Base-by-base conservation (phyloP, 2,888 invertebrate species). In the Eristalis tenax region DNA sequence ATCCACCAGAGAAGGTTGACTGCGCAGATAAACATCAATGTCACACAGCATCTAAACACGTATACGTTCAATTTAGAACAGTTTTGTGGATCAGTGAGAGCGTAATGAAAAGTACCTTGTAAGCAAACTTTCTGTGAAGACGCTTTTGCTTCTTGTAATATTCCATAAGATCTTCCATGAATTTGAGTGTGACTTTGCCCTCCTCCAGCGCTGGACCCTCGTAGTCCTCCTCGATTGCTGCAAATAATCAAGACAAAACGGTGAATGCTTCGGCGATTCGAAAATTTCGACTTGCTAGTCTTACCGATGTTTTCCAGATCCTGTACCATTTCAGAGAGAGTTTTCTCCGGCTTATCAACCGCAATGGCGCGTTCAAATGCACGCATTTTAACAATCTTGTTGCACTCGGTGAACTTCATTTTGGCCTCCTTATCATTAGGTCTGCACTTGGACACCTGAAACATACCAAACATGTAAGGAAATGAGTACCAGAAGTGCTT, bases 341-440 rank as follows among this genome's bases (percentile, higher is more conserved):
- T 96, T 89, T 96, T 97, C 91, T 97, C 97, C 68, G 95, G 96
- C 90, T 97, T 97, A 90, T 99, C 98, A 0, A 98, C 97, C 1
- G 99, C 96, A 91, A 99, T 99, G 13, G 99, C 99, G 92, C 97
- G 97, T 92, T 99, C 98, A 93, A 99, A 99, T 10, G 99, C 98
- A 90, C 97, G 95, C 94, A 97, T 97, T 92, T 97, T 97, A 10
- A 99, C 97, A 91, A 99, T 97, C 94, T 99, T 99, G 92, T 96
- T 97, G 93, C 99, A 99, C 94, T 99, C 99, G 69, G 95, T 96
- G 92, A 94, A 98, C 93, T 99, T 99, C 89, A 96, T 92, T 93
- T 97, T 97, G 1, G 99, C 99, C 94, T 99, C 99, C 92, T 96
- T 96, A 93, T 99, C 99, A 93, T 95, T 97, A 89, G 99, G 99